These are phyloP conservation scores for Caenorhabditis sinica DNA, from an alignment of 2,888 invertebrate genomes.

Conservation along the genomic window DNA sequence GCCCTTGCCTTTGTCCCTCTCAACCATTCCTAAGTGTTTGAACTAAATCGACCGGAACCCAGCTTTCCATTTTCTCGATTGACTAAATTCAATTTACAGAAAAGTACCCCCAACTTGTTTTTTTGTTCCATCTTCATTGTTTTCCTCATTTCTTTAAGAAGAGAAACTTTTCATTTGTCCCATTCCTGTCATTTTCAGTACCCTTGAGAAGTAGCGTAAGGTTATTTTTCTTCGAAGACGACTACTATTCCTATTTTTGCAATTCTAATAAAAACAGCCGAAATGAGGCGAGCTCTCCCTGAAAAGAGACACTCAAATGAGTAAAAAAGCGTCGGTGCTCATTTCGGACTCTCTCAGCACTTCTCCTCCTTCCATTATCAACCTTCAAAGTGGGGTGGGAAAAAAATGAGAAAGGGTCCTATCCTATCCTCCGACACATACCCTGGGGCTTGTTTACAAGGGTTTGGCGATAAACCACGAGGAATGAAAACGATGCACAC, in stretches of 20 bases:
- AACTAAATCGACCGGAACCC: slow-evolving; percentile 31
- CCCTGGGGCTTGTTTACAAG: slow-evolving; percentile 48
- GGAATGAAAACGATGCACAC: slow-evolving; percentile 45
- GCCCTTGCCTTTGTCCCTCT: not conserved
- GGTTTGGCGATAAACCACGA: slow-evolving; percentile 31
- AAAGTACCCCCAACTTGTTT: slow-evolving; percentile 33
- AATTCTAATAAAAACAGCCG: slow-evolving; percentile 45
- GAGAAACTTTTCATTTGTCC: slow-evolving; percentile 32
- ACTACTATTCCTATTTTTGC: slow-evolving; percentile 23
- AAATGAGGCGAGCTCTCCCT: slow-evolving; percentile 37
- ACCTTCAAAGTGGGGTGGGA: slow-evolving; percentile 43
- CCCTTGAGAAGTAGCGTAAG: not conserved
- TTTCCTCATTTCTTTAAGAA: not conserved
- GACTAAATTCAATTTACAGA: slow-evolving; percentile 57
- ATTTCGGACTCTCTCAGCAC: not conserved
- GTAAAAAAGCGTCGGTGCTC: slow-evolving; percentile 28
- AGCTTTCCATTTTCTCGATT: slow-evolving; percentile 44
- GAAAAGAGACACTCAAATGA: slow-evolving; percentile 24
- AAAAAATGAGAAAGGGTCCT: slow-evolving; percentile 10
- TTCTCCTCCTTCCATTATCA: slow-evolving; percentile 44
- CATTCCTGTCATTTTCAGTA: slow-evolving; percentile 1
- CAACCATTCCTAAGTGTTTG: slow-evolving; percentile 38
- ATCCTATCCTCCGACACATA: not conserved
- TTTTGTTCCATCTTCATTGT: slow-evolving; percentile 22
- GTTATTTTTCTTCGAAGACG: slow-evolving; percentile 9